These are phyloP conservation scores for Ramphastos sulfuratus DNA, from an alignment of 2,113 vertebrate genomes.

Conservation along the genomic window DNA sequence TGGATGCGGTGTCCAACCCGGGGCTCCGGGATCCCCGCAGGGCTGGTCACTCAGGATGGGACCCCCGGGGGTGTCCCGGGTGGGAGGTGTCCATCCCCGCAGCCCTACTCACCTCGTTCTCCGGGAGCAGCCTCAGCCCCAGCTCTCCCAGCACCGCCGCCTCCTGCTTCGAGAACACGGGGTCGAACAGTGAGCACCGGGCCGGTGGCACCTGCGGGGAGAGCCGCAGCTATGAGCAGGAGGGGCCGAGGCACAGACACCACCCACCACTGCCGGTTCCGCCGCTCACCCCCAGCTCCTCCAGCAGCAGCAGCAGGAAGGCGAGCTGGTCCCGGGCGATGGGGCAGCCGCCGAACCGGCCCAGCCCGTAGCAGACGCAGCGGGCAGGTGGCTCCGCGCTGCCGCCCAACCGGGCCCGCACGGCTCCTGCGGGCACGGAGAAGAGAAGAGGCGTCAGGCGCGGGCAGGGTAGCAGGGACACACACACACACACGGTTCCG, in stretches of 20 bases:
- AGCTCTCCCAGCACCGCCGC: conserved; percentile 73
- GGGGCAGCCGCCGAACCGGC: conserved; percentile 82
- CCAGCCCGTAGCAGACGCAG: conserved; percentile 90
- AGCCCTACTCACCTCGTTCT: conserved; percentile 84
- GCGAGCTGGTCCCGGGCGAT: conserved; percentile 85
- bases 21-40: not conserved
- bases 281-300: conserved; percentile 77
- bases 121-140: conserved; percentile 79
- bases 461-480: not conserved
- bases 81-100: not conserved
- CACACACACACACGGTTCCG: too few relatives aligned
- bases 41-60: not conserved
- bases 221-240: not conserved
- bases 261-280: not conserved
- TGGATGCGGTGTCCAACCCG: not conserved
- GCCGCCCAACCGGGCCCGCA: not conserved
- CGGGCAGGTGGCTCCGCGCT: not conserved
- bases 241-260: not conserved
- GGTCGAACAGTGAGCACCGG: conserved; percentile 83
- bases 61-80: not conserved
- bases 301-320: conserved; percentile 87
- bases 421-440: not conserved
- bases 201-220: conserved; percentile 65
- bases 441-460: not conserved
- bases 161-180: conserved; percentile 82